phyloP scores from a whole-genome alignment of 2,113 vertebrate genomes.

The Amblyopsis rosae region DNA sequence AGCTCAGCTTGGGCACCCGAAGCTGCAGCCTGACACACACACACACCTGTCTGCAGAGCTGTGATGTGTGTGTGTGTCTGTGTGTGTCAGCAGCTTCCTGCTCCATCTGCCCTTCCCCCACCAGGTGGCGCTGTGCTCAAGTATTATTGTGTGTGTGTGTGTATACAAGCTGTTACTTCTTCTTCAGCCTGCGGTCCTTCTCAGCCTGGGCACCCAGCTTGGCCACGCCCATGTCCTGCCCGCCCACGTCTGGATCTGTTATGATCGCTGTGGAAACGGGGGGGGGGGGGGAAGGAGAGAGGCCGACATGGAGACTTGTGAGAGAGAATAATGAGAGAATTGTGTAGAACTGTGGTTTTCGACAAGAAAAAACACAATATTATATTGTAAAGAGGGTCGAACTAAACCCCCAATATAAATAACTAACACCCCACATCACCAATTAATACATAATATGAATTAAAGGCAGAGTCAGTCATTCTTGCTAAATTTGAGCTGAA shows the following conservation, averaged over 20 bases:
- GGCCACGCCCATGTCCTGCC: conserved; percentile 89
- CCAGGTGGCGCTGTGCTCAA: not conserved
- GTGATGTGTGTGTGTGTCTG: not conserved
- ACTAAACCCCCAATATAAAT: too few species aligned
- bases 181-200: conserved; percentile 95
- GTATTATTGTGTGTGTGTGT: not conserved
- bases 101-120: too few species aligned
- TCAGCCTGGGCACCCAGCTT: conserved; percentile 98
- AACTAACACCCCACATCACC: too few species aligned
- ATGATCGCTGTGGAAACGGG: conserved; percentile 76
- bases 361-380: too few species aligned
- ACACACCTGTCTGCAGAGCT: conserved; percentile 20
- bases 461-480: too few species aligned
- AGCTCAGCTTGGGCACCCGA: conserved; percentile 23
- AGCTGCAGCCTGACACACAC: not conserved
- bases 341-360: too few species aligned
- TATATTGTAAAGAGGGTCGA: too few species aligned
- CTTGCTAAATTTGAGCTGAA: too few species aligned
- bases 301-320: not conserved
- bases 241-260: conserved; percentile 87
- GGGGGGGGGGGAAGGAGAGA: not conserved
- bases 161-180: conserved; percentile 83
- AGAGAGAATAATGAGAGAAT: too few species aligned
- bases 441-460: too few species aligned
- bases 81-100: not conserved